phyloP scores from a whole-genome alignment of 2,113 vertebrate genomes.

The Vulpes vulpes region DNA sequence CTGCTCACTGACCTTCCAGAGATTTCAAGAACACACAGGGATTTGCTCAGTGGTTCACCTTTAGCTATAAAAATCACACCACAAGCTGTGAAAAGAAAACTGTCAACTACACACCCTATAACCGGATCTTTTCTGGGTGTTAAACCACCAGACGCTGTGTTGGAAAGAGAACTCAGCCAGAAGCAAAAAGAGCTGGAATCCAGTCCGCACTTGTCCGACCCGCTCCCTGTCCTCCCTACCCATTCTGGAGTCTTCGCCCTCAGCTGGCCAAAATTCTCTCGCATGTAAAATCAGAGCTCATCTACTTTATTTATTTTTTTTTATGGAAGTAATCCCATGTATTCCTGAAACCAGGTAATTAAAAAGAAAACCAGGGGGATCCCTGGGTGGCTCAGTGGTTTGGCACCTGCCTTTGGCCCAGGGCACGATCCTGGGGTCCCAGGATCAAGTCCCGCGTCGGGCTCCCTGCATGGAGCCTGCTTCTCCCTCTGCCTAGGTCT shows the following conservation, averaged over 20 bases:
- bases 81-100: background rate
- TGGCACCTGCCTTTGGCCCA: no score
- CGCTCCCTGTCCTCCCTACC: no score
- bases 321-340: background rate
- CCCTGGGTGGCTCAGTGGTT: no score
- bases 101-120: background rate
- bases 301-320: background rate
- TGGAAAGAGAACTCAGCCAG: background rate
- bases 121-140: background rate
- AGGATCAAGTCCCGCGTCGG: no score
- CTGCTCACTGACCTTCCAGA: background rate
- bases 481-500: no score
- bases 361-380: background rate
- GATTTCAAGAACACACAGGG: background rate
- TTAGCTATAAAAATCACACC: background rate
- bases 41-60: background rate
- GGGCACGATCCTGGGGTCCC: no score
- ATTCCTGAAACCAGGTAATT: background rate
- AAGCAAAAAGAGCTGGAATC: background rate
- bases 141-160: background rate
- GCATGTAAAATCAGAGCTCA: background rate
- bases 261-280: background rate
- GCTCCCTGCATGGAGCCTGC: no score
- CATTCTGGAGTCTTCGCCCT: background rate
- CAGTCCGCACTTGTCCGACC: background rate